Evolutionary conservation across 2,888 invertebrate species (phyloP), one percentile per base, ranked within the genome.

Genomic region (Labia minor): DNA sequence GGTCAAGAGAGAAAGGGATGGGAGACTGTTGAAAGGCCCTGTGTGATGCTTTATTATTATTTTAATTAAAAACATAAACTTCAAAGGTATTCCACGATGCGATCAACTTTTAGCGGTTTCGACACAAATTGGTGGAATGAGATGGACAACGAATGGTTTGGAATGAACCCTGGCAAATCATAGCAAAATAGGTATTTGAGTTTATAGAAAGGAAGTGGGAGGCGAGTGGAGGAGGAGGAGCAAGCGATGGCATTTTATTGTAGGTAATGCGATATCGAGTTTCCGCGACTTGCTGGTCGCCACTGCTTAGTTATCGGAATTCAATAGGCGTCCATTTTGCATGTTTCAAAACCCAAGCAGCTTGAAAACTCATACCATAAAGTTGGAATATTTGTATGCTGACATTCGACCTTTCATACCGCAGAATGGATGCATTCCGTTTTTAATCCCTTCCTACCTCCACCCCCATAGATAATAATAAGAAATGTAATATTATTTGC

Each of bases 31-130:
- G n/a, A n/a, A n/a, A n/a, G n/a, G n/a, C n/a, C n/a, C n/a, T n/a
- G 49, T 49, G 3, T 49, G 6, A 14, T 49, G 49, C 14, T 49
- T 49, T 49, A 49, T 49, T 49, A 49, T 49, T 49, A 49, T 49
- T 49, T 49, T 49, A 49, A 49, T 49, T 49, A 49, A 49, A 49
- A 49, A 49, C 49, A 49, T 49, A 49, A 49, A 49, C 49, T 49
- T 49, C 49, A 49, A 26, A 49, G 49, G 49, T 49, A 49, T 49
- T 49, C 49, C 6, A 49, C 49, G 49, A 49, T 49, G 49, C 49
- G 49, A 49, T 49, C 49, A 49, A 49, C 49, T 49, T 49, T n/a
- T 16, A 49, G 49, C 49, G 49, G 49, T 49, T 49, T 14, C 49
- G 14, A 49, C 49, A 49, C 49, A 49, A 49, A 49, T 49, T 49